phyloP scores from a whole-genome alignment of 2,888 invertebrate genomes.

The Gordius sp. region DNA sequence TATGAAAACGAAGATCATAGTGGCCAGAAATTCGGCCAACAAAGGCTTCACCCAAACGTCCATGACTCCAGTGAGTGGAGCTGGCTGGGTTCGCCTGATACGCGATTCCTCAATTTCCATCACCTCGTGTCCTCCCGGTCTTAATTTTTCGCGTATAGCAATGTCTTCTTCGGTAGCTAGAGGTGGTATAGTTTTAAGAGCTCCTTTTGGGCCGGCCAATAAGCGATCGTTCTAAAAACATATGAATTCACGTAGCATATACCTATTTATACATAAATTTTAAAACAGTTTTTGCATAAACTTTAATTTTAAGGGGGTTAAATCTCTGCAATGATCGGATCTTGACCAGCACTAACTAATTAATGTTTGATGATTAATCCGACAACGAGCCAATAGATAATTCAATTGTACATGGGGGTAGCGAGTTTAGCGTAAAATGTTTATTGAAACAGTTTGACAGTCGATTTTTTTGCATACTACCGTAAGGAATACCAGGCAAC shows the following conservation, averaged over 20 bases:
- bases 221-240: neutral
- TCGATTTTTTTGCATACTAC: too few relatives aligned
- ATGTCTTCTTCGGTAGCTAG: neutral
- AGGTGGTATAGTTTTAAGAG: neutral
- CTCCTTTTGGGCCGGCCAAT: neutral
- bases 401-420: too few relatives aligned
- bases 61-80: conserved; percentile 4
- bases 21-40: conserved; percentile 13
- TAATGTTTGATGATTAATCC: too few relatives aligned
- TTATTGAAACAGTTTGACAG: too few relatives aligned
- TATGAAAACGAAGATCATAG: conserved; percentile 12
- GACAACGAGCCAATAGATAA: too few relatives aligned
- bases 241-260: neutral
- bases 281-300: too few relatives aligned
- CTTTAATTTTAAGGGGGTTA: too few relatives aligned
- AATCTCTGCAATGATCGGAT: too few relatives aligned
- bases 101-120: conserved; percentile 8
- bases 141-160: neutral
- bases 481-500: too few relatives aligned
- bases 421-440: too few relatives aligned
- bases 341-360: too few relatives aligned
- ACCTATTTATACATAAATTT: too few relatives aligned
- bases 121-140: neutral
- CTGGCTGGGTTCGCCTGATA: neutral
- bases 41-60: neutral